A percentile compares a stretch with the other conserved stretches of the same genome.
Conservation (phyloP, 2,888 invertebrate species). For the Rutpela maculata region DNA sequence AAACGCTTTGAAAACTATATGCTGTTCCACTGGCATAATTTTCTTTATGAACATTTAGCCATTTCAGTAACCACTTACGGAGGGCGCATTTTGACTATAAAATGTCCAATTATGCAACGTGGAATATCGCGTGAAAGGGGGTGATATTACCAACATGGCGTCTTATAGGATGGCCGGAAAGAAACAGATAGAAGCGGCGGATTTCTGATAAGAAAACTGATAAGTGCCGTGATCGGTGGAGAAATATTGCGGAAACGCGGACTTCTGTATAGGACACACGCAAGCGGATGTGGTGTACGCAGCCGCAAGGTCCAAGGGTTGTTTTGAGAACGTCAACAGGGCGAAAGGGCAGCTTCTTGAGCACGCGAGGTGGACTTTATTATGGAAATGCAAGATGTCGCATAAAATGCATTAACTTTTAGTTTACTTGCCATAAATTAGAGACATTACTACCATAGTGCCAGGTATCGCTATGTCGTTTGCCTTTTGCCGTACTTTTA, state of each 20-base stretch:
- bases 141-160: constrained; percentile 66
- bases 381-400: constrained; percentile 32
- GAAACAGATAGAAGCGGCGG: constrained; percentile 68
- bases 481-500: not conserved
- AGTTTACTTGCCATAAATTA: constrained; percentile 20
- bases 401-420: constrained; percentile 14
- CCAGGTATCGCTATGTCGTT: not conserved
- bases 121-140: constrained; percentile 62
- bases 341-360: constrained; percentile 59
- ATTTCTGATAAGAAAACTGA: constrained; percentile 68
- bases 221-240: constrained; percentile 68
- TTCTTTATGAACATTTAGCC: constrained; percentile 46
- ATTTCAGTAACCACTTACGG: constrained; percentile 48
- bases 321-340: constrained; percentile 42
- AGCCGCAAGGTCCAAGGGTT: constrained; percentile 47
- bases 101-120: constrained; percentile 54
- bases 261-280: constrained; percentile 70
- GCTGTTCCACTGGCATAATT: constrained; percentile 1
- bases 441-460: not conserved
- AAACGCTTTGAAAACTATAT: not conserved
- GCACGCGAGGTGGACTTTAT: constrained; percentile 58
- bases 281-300: constrained; percentile 63
- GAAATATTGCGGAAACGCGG: constrained; percentile 72
- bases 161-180: constrained; percentile 69
- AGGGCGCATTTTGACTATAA: constrained; percentile 49